These are phyloP conservation scores for Parochlus steinenii DNA, from an alignment of 2,888 invertebrate species.

Conservation along the genomic window DNA sequence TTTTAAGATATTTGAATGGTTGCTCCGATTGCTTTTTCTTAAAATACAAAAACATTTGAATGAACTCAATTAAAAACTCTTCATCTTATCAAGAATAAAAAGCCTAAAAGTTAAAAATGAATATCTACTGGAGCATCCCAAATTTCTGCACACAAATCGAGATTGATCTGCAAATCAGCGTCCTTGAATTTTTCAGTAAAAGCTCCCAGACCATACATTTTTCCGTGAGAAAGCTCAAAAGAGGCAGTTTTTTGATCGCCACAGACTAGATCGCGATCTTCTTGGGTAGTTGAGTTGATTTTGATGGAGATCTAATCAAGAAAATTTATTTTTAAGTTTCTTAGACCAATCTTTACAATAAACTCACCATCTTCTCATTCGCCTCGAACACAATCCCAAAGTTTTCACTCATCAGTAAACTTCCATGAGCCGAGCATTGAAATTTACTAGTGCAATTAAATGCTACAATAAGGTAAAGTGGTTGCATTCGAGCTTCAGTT, in stretches of 20 bases:
- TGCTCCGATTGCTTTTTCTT: too few relatives aligned
- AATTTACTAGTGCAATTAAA: conserved; percentile 8
- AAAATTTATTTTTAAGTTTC: too few relatives aligned
- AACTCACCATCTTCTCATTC: too few relatives aligned
- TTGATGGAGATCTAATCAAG: conserved; percentile 4
- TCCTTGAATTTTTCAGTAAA: conserved; percentile 7
- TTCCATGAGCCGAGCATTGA: conserved; percentile 2
- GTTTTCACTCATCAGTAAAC: not conserved
- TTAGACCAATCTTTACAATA: too few relatives aligned
- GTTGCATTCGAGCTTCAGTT: conserved; percentile 4
- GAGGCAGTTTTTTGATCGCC: conserved; percentile 4
- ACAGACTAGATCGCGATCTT: conserved; percentile 4
- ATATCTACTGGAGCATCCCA: too few relatives aligned
- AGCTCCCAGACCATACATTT: conserved; percentile 10
- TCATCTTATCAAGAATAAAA: too few relatives aligned
- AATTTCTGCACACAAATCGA: too few relatives aligned
- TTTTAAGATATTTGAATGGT: too few relatives aligned
- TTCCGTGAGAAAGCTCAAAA: conserved; percentile 5
- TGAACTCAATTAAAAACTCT: too few relatives aligned
- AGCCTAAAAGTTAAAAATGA: too few relatives aligned
- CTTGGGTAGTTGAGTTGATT: conserved; percentile 6
- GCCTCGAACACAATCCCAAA: conserved; percentile 6
- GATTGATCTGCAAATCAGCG: too few relatives aligned
- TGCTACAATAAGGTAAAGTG: conserved; percentile 5
- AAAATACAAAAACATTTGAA: too few relatives aligned